Percentiles rank a stretch among this genome's conserved stretches.
Evolutionary conservation across 2,113 vertebrate species (phyloP).

Genomic region (Lontra canadensis): DNA sequence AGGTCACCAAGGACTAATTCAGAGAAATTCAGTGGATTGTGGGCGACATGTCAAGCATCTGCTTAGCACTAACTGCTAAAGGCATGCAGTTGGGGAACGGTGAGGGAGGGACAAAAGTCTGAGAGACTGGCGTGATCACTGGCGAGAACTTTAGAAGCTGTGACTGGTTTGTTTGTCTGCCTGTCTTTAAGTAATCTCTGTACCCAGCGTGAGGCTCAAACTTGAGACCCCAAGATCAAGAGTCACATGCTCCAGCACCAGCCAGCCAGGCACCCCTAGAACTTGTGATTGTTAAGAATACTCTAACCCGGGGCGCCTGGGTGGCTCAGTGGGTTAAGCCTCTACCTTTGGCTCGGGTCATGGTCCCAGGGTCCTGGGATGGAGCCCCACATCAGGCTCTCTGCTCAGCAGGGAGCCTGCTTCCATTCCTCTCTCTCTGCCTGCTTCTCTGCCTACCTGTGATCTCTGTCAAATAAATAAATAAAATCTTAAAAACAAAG

Average conservation of each 20-base stretch:
- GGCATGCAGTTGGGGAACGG: neutral
- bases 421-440: no score
- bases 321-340: no score
- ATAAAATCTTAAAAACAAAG: neutral
- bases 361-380: no score
- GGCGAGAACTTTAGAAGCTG: slow-evolving; percentile 1
- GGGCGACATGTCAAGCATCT: neutral
- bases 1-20: neutral
- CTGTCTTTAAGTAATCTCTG: neutral
- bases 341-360: no score
- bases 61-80: neutral
- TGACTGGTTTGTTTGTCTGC: neutral
- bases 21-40: neutral
- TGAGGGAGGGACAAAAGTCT: neutral
- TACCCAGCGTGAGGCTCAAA: neutral
- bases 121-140: neutral
- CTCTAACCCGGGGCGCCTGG: no score
- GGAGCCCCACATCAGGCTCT: no score
- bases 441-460: no score
- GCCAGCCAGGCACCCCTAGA: neutral
- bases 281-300: no score
- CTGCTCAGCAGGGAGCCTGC: no score
- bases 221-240: neutral
- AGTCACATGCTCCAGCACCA: neutral
- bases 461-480: no score